Evolutionary conservation across 2,888 invertebrate genomes (phyloP), one percentile per base, ranked within the genome.

Genomic region (Brassicogethes aeneus): DNA sequence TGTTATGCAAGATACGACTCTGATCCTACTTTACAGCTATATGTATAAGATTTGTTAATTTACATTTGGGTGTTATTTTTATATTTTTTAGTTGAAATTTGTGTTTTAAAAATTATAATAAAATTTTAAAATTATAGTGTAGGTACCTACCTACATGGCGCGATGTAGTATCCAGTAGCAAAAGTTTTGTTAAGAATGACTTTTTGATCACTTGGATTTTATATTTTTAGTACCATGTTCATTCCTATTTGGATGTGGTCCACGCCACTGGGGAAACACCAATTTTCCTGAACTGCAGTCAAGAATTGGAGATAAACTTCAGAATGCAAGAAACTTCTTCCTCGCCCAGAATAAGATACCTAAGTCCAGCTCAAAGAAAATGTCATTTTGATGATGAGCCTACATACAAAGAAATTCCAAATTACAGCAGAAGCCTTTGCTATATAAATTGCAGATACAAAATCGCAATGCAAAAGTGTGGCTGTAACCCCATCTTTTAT

Each of bases 401-500:
- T 0, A 32, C 59, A 1, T 49, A 46, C 0, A 39, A 41, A 0
- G 60, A 68, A 1, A 51, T 66, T 1, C 64, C 74, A 59, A 71
- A 74, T 0, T 79, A 77, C 57, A 77, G 77, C 51, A 72, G 70
- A 0, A 73, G 73, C 40, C 67, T 74, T 1, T 80, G 80, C 48
- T 69, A 74, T 1, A 66, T 75, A 39, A 56, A 70, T 1, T 81
- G 80, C 51, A 63, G 79, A 8, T 73, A 73, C 49, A 60, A 62
- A 16, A 45, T 75, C 5, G 72, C 75, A 0, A 41, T 72, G 32
- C 60, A 71, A 35, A 52, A 71, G 2, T 80, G 80, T 47, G 73
- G 73, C 1, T 80, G 80, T 53, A 69, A 67, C 16, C 80, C 80
- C 0, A 77, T 74, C 47, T 79, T 77, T 53, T 78, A 79, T 48